phyloP scores from a whole-genome alignment of 1,140 invertebrate species.

The Monomorium pharaonis region DNA sequence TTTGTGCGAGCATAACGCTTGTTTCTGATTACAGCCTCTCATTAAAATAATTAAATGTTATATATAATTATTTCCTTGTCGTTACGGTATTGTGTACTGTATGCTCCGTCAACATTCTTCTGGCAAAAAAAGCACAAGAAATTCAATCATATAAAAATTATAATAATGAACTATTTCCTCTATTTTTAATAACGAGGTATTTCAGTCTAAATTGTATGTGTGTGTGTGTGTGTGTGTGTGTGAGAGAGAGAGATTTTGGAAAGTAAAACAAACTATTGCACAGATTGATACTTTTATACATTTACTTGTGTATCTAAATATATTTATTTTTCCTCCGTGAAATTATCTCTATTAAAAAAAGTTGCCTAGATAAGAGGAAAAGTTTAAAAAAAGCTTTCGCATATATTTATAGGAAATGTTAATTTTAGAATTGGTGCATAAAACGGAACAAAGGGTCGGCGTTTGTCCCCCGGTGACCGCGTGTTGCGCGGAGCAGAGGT shows the following conservation, averaged over 20 bases:
- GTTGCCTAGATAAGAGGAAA: too few relatives aligned
- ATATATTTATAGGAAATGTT: neutral
- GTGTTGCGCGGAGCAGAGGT: constrained; percentile 44
- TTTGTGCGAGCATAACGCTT: neutral
- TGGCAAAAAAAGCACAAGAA: neutral
- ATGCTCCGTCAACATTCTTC: neutral
- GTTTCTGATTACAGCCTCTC: neutral
- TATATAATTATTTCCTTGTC: constrained; percentile 36
- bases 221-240: too few relatives aligned
- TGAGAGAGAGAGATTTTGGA: too few relatives aligned
- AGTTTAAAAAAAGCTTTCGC: neutral
- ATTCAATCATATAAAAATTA: neutral
- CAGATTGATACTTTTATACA: too few relatives aligned
- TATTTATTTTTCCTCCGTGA: too few relatives aligned
- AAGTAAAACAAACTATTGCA: too few relatives aligned
- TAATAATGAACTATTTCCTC: neutral
- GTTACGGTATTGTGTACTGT: neutral
- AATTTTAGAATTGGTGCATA: neutral
- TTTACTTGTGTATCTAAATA: too few relatives aligned
- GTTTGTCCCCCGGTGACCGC: constrained; percentile 30
- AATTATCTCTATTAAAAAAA: too few relatives aligned
- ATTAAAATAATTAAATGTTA: constrained; percentile 7
- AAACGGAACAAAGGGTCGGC: neutral
- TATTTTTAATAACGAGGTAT: too few relatives aligned
- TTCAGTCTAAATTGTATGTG: too few relatives aligned